These are phyloP conservation scores for Hestina assimilis DNA, from an alignment of 1,140 invertebrate genomes.

Conservation along the genomic window DNA sequence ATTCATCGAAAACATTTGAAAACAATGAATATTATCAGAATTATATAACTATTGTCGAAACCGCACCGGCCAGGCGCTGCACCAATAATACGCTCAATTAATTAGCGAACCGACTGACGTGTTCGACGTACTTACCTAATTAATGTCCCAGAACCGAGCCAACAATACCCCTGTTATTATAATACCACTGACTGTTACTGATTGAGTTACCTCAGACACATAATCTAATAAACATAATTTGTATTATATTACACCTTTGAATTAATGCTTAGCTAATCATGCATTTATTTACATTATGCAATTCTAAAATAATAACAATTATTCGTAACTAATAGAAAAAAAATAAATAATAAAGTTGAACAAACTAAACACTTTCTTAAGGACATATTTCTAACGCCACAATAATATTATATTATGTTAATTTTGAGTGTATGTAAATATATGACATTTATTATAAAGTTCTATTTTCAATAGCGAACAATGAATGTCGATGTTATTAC, in stretches of 20 bases:
- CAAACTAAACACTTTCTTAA: no score
- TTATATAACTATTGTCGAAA: conserved; percentile 34
- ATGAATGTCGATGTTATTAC: conserved; percentile 25
- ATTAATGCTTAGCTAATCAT: conserved; percentile 14
- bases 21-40: conserved; percentile 15
- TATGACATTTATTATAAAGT: no score
- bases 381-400: no score
- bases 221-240: conserved; percentile 21
- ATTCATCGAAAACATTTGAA: conserved; percentile 1
- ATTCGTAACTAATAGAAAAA: neutral
- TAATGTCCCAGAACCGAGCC: conserved; percentile 57
- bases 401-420: no score
- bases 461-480: conserved; percentile 11
- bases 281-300: no score
- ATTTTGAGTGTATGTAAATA: no score
- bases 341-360: neutral
- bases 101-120: conserved; percentile 59
- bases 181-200: conserved; percentile 50
- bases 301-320: no score
- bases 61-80: conserved; percentile 50
- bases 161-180: conserved; percentile 59
- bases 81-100: conserved; percentile 68
- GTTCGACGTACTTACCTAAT: conserved; percentile 66
- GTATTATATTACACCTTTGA: conserved; percentile 16
- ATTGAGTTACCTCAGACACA: conserved; percentile 46